Evolutionary conservation across 2,888 invertebrate species (phyloP).

Genomic region (Ophioninae sp.): DNA sequence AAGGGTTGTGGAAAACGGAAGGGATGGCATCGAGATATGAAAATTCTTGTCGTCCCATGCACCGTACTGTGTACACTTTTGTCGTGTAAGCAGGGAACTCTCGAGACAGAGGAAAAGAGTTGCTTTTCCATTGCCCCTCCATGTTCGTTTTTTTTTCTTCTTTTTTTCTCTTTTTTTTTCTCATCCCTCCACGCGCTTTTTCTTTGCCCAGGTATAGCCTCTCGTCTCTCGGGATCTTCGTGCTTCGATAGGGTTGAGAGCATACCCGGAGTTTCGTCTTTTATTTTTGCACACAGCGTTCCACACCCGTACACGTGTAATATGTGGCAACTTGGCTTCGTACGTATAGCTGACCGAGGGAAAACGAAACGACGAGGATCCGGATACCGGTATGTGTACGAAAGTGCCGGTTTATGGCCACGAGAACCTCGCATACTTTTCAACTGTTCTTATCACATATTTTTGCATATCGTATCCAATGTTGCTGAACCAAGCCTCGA

Average conservation of each 20-base stretch:
- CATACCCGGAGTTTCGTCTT: conserved; percentile 55
- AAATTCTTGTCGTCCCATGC: conserved; percentile 75
- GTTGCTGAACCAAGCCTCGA: conserved; percentile 46
- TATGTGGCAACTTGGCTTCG: conserved; percentile 60
- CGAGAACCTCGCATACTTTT: conserved; percentile 64
- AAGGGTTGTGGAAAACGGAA: background rate
- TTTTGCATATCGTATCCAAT: conserved; percentile 74
- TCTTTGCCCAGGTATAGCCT: conserved; percentile 61
- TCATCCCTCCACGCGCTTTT: conserved; percentile 41
- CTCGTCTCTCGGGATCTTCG: conserved; percentile 70
- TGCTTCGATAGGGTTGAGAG: conserved; percentile 72
- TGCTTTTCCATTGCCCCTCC: conserved; percentile 38
- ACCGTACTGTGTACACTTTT: conserved; percentile 50
- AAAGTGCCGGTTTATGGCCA: conserved; percentile 56
- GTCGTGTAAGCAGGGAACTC: background rate
- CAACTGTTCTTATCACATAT: conserved; percentile 75
- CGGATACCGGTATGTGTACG: conserved; percentile 53
- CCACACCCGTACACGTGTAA: conserved; percentile 25
- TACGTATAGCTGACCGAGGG: conserved; percentile 26
- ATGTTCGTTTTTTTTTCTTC: conserved; percentile 15
- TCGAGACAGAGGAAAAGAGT: conserved; percentile 29
- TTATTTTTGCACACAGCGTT: conserved; percentile 45
- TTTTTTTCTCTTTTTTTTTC: conserved; percentile 30
- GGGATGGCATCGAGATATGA: conserved; percentile 74
- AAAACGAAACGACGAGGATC: conserved; percentile 33